Base-by-base conservation (phyloP, 2,113 vertebrate species). In the Cariama cristata region DNA sequence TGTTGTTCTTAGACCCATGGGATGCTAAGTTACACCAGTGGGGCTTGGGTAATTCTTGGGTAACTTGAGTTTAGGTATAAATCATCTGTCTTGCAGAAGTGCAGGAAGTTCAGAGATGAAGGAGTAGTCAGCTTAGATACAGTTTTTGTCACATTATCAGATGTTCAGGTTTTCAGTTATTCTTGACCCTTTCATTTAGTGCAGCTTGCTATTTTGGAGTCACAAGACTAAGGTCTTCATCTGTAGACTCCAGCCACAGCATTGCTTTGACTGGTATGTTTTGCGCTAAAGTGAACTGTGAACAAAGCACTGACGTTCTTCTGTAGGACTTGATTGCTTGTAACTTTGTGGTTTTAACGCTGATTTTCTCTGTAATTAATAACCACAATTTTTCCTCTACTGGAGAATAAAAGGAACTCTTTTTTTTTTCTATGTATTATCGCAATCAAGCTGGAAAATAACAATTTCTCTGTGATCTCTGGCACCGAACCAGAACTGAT, bases 191-290 rank as follows among this genome's bases (percentile, higher is more conserved):
- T 72, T 28, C 2, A 19, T 38, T 67, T 30, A 5, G 18, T 38
- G 32, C 14, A 38, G 0, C 2, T 22, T 42, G 10, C 2, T 2
- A 2, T 42, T 56, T 20, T 42, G 9, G 56, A 52, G 23, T 23
- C 22, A 4, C 9, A 23, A 35, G 45, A 9, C 28, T 17, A 10
- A 0, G 2, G 11, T n/a, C 55, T 40, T 47, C 21, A 22, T 19
- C n/a, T 0, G 1, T 14, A 64, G 27, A 8, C 16, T 32, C 20
- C 50, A 53, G 1, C 11, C 28, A 4, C 14, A 28, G 21, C 1
- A 1, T 27, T 35, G 26, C 33, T 21, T 2, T 18, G 38, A 9
- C 40, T 44, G 38, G 12, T 30, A 3, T 53, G 22, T 14, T 68
- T 28, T 38, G 32, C 32, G 40, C 42, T 64, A 1, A 40, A 44